Evolutionary conservation across 2,888 invertebrate genomes (phyloP).

Genomic region (Epicampocera succincta): DNA sequence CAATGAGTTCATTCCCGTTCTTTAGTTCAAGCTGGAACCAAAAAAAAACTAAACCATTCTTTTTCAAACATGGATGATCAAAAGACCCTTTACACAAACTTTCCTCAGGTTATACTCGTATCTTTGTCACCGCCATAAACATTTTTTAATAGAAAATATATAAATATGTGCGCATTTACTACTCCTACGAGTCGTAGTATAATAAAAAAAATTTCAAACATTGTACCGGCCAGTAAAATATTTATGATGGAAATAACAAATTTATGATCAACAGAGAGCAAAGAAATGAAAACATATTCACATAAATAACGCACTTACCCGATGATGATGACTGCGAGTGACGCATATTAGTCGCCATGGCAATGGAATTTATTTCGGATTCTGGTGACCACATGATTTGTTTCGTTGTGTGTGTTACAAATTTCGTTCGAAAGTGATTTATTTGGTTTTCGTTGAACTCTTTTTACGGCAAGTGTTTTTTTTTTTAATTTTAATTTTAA

Average conservation of each 20-base stretch:
- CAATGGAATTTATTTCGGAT: constrained; percentile 92
- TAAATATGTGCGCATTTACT: no score
- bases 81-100: no score
- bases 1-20: no score
- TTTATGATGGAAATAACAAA: constrained; percentile 24
- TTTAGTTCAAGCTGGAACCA: no score
- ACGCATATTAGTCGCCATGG: constrained; percentile 88
- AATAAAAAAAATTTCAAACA: no score
- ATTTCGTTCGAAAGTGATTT: constrained; percentile 35
- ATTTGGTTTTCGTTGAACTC: constrained; percentile 21
- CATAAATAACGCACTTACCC: constrained; percentile 83
- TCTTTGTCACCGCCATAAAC: no score
- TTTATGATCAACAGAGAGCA: neutral
- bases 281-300: neutral
- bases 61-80: no score
- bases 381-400: constrained; percentile 86
- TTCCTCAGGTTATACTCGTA: no score
- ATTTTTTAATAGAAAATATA: no score
- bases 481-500: constrained; percentile 8
- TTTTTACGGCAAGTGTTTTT: constrained; percentile 17
- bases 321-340: constrained; percentile 89
- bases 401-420: constrained; percentile 68
- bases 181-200: no score
- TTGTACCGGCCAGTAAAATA: neutral
- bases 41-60: no score